phyloP scores from a whole-genome alignment of 2,797 vertebrate species.

The Tenualosa thibaudeaui region DNA sequence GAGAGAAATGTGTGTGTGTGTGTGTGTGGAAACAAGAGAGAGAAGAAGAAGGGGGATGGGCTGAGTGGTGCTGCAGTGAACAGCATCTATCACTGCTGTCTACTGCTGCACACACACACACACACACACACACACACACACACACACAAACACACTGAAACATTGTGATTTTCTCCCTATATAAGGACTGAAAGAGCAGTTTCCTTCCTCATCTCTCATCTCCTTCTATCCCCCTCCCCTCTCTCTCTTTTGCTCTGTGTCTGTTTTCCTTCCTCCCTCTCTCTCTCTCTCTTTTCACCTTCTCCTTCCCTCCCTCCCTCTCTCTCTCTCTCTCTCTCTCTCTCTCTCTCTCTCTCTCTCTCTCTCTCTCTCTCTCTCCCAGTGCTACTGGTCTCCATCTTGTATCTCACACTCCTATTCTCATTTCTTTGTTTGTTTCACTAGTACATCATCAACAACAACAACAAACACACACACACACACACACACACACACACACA shows the following conservation, averaged over 20 bases:
- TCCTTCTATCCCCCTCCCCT: not conserved
- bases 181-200: not conserved
- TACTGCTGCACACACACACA: constrained; percentile 1
- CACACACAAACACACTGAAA: not conserved
- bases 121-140: constrained; percentile 14
- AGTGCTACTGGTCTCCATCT: too few species aligned
- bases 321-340: not conserved
- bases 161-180: too few species aligned
- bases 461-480: too few species aligned
- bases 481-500: too few species aligned
- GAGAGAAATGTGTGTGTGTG: not conserved
- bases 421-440: not conserved
- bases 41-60: too few species aligned
- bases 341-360: not conserved
- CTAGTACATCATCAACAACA: too few species aligned
- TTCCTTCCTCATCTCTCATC: not conserved
- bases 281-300: not conserved
- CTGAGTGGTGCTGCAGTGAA: not conserved
- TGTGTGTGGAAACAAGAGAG: not conserved
- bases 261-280: too few species aligned
- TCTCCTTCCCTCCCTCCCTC: not conserved
- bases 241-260: not conserved
- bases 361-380: not conserved
- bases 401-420: not conserved
- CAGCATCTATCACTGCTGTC: not conserved